phyloP scores from a whole-genome alignment of 1,140 invertebrate species.

The Drosophila lowei region DNA sequence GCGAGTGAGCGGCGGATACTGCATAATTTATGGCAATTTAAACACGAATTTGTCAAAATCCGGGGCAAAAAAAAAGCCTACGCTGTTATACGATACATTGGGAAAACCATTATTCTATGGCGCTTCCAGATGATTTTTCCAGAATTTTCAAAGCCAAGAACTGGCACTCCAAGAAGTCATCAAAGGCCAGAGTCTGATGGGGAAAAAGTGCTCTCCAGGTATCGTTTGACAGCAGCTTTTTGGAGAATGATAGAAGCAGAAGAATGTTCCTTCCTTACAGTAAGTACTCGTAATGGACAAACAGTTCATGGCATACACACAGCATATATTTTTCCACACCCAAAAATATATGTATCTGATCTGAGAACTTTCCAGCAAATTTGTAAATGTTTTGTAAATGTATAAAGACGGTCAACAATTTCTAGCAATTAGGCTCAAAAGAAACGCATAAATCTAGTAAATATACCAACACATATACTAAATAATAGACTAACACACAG shows the following conservation, averaged over 20 bases:
- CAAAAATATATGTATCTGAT: slow-evolving; percentile 15
- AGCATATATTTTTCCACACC: slow-evolving; percentile 13
- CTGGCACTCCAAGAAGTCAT: no score
- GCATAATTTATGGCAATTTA: not conserved
- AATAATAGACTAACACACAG: slow-evolving; percentile 40
- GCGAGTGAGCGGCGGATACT: not conserved
- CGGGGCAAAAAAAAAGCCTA: not conserved
- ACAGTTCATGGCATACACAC: slow-evolving; percentile 21
- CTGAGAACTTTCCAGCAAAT: slow-evolving; percentile 32
- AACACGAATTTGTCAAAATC: not conserved
- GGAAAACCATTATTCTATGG: no score
- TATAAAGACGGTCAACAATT: slow-evolving; percentile 34
- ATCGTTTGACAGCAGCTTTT: no score
- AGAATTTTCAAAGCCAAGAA: no score
- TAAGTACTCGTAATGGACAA: slow-evolving; percentile 47
- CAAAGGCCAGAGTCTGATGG: no score
- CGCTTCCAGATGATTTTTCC: no score
- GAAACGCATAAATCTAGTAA: slow-evolving; percentile 35
- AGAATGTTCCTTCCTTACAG: slow-evolving; percentile 70
- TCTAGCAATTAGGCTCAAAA: slow-evolving; percentile 72
- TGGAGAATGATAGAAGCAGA: slow-evolving; percentile 10
- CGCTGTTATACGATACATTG: no score
- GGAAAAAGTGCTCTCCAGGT: no score
- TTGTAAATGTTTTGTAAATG: slow-evolving; percentile 67
- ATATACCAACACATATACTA: slow-evolving; percentile 27